Percentiles rank a stretch among this genome's conserved stretches.
These are phyloP conservation scores for Hapalemur alaotrensis DNA, from an alignment of 2,797 vertebrate species.

Conservation along the genomic window DNA sequence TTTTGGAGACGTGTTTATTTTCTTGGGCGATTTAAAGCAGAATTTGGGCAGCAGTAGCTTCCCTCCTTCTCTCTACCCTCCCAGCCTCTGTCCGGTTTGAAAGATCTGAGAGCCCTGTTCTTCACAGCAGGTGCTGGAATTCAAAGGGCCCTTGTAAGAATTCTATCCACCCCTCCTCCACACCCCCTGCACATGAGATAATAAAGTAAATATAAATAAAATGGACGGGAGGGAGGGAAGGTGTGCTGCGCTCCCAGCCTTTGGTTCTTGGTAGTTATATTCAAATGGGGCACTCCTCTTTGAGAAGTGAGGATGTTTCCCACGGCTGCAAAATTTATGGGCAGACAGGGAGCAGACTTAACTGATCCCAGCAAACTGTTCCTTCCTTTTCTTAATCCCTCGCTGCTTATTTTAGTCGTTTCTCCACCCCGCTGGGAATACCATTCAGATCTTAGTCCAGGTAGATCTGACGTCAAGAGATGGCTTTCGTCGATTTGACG, in stretches of 20 bases:
- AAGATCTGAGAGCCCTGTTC: background rate
- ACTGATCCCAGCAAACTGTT: slow-evolving; percentile 41
- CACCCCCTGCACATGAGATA: background rate
- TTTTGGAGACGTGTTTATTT: background rate
- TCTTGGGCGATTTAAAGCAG: background rate
- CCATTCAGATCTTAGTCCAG: slow-evolving; percentile 87
- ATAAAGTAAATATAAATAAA: slow-evolving; percentile 37
- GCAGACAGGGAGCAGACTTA: background rate
- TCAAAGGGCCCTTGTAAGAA: background rate
- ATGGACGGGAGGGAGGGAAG: background rate
- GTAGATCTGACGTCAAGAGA: slow-evolving; percentile 94
- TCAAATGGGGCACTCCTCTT: slow-evolving; percentile 1
- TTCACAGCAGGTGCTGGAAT: background rate
- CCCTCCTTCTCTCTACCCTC: background rate
- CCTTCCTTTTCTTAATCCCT: slow-evolving; percentile 71
- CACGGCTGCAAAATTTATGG: slow-evolving; percentile 39
- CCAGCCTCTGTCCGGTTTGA: background rate
- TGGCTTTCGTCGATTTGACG: slow-evolving; percentile 93
- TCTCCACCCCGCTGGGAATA: slow-evolving; percentile 83
- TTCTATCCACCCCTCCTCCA: background rate
- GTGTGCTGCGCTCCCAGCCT: background rate
- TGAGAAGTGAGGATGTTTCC: slow-evolving; percentile 50
- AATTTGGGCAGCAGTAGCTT: background rate
- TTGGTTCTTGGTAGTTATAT: background rate
- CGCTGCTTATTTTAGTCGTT: slow-evolving; percentile 70